Evolutionary conservation across 2,888 invertebrate species (phyloP).

Genomic region (Coelopa pilipes): DNA sequence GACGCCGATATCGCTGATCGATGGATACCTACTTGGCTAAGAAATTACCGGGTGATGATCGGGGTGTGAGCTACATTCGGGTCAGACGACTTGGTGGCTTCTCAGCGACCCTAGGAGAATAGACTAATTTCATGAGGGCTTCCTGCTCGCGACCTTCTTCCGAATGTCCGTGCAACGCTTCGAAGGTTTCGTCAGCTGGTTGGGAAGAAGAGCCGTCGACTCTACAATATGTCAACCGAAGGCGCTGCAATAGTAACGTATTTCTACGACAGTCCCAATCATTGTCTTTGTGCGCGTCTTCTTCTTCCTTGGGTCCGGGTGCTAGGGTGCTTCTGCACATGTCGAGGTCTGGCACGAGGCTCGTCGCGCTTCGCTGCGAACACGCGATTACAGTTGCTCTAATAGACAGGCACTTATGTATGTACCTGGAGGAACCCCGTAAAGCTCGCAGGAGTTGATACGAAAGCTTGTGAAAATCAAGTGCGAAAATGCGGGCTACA

Average conservation of each 20-base stretch:
- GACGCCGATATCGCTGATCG: not conserved
- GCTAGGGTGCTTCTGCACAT: constrained; percentile 18
- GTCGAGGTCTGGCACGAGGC: constrained; percentile 12
- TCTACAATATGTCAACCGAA: constrained; percentile 46
- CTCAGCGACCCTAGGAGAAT: no score
- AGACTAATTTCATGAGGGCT: not conserved
- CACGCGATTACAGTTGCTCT: constrained; percentile 20
- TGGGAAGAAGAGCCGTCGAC: constrained; percentile 32
- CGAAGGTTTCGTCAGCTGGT: constrained; percentile 31
- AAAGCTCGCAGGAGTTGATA: not conserved
- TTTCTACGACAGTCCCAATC: constrained; percentile 18
- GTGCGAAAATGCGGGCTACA: constrained; percentile 5
- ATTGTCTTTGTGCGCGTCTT: not conserved
- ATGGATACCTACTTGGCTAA: not conserved
- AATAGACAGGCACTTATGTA: not conserved
- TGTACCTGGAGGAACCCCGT: not conserved
- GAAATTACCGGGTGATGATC: no score
- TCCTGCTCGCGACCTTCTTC: constrained; percentile 2
- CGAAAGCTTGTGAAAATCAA: constrained; percentile 22
- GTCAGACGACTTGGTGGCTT: no score
- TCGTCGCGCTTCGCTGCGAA: constrained; percentile 5
- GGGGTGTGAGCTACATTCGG: no score
- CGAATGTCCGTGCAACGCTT: constrained; percentile 22
- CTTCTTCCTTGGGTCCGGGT: not conserved
- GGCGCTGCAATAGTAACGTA: constrained; percentile 44